Conservation (phyloP, 2,888 invertebrate genomes). For the Troglohyphantes excavatus region DNA sequence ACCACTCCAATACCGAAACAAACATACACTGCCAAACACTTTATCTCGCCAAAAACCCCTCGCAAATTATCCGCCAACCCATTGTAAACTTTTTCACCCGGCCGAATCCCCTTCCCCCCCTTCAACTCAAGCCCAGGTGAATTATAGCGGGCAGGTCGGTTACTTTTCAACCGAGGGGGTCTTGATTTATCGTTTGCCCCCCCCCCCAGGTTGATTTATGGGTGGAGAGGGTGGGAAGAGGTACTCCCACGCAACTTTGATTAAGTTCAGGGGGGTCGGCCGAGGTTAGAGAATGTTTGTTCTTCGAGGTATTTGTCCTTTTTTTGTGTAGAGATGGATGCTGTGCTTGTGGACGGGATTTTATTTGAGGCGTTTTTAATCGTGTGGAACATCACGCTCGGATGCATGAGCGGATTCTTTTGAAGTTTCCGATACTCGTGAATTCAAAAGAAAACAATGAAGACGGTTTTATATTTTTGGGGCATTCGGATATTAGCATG, state of each 20-base stretch:
- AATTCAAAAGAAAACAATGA: too few relatives aligned
- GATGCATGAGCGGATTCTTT: too few relatives aligned
- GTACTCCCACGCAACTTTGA: constrained; percentile 56
- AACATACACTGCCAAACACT: too few relatives aligned
- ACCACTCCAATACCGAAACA: too few relatives aligned
- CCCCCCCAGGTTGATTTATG: constrained; percentile 58
- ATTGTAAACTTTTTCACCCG: constrained; percentile 62
- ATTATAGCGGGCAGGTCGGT: constrained; percentile 57
- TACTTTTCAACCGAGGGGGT: constrained; percentile 56
- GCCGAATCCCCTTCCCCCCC: not conserved
- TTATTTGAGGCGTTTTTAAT: not conserved
- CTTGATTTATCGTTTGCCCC: constrained; percentile 63
- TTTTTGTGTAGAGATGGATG: not conserved
- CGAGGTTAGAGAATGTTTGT: constrained; percentile 35
- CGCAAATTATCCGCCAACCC: constrained; percentile 34
- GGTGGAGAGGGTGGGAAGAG: constrained; percentile 20
- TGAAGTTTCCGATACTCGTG: too few relatives aligned
- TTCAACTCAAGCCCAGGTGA: constrained; percentile 33
- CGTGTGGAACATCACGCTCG: not conserved
- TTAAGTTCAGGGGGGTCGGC: constrained; percentile 57
- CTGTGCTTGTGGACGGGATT: not conserved
- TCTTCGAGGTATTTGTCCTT: constrained; percentile 8
- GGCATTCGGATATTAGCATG: too few relatives aligned
- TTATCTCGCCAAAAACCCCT: constrained; percentile 2
- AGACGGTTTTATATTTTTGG: too few relatives aligned